These are phyloP conservation scores for Choloepus didactylus DNA, from an alignment of 2,797 vertebrate species.

Conservation along the genomic window DNA sequence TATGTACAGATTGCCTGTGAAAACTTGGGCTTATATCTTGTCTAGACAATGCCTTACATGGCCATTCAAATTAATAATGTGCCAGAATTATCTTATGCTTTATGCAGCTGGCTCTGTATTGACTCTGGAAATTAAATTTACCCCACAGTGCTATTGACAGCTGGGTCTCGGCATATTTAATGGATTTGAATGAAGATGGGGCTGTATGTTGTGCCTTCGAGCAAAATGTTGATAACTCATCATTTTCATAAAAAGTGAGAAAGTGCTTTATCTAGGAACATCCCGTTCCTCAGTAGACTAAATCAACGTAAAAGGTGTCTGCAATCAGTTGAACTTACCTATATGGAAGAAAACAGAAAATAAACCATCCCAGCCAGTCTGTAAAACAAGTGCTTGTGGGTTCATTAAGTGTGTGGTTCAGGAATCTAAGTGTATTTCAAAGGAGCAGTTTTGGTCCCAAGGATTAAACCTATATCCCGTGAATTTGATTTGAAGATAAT, in stretches of 20 bases:
- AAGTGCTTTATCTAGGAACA: constrained; percentile 78
- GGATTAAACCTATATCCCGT: constrained; percentile 64
- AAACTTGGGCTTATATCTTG: constrained; percentile 89
- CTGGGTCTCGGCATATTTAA: constrained; percentile 91
- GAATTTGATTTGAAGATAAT: constrained; percentile 84
- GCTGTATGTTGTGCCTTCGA: constrained; percentile 86
- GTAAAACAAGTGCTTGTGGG: constrained; percentile 65
- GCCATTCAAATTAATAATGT: constrained; percentile 91
- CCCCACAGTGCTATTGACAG: constrained; percentile 89
- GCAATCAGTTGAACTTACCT: constrained; percentile 60
- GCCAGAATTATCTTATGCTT: constrained; percentile 90
- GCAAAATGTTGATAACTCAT: constrained; percentile 90
- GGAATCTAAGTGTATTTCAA: constrained; percentile 61
- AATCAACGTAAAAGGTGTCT: constrained; percentile 74
- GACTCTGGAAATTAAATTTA: constrained; percentile 93
- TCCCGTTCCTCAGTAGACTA: constrained; percentile 73
- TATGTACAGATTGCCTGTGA: constrained; percentile 88
- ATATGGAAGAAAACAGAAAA: constrained; percentile 68
- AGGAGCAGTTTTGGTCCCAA: constrained; percentile 72
- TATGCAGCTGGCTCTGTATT: constrained; percentile 91
- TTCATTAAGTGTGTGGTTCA: constrained; percentile 71
- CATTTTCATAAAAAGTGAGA: constrained; percentile 89
- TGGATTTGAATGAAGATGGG: constrained; percentile 88
- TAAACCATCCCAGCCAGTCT: constrained; percentile 68
- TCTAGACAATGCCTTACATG: constrained; percentile 90